Evolutionary conservation across 2,797 vertebrate species (phyloP).

Genomic region (Cirrhinus mrigala): DNA sequence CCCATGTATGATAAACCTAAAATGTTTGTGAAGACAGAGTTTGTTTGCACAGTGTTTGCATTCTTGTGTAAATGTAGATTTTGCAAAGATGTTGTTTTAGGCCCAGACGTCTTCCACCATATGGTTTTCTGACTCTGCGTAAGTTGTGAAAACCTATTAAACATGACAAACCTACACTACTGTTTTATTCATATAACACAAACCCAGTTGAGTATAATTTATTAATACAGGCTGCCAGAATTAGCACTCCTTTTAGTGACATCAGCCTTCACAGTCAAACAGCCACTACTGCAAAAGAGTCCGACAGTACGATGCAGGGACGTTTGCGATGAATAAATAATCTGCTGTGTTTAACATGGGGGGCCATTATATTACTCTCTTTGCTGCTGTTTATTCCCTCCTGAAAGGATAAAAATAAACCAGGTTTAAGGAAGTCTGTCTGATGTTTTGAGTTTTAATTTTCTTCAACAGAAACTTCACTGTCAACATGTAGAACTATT

Average conservation of each 20-base stretch:
- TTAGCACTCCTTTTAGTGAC: constrained; percentile 47
- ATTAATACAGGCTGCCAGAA: constrained; percentile 55
- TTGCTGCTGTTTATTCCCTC: neutral
- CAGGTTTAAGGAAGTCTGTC: neutral
- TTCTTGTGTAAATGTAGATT: neutral
- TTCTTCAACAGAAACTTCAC: neutral
- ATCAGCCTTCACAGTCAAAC: constrained; percentile 32
- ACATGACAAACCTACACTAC: constrained; percentile 54
- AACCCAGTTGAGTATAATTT: constrained; percentile 49
- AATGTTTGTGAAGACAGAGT: neutral
- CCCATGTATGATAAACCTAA: neutral
- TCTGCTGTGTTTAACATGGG: neutral
- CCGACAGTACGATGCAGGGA: neutral
- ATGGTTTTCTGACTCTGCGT: neutral
- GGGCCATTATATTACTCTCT: neutral
- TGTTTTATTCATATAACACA: constrained; percentile 27
- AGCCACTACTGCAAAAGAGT: neutral
- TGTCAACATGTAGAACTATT: neutral
- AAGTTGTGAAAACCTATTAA: constrained; percentile 62
- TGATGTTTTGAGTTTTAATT: neutral
- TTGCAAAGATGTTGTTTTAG: neutral
- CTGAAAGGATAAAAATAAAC: neutral
- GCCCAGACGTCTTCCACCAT: neutral
- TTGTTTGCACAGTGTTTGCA: neutral
- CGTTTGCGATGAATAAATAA: neutral